Evolutionary conservation across 2,888 invertebrate species (phyloP).

Genomic region (Proisotoma minuta): DNA sequence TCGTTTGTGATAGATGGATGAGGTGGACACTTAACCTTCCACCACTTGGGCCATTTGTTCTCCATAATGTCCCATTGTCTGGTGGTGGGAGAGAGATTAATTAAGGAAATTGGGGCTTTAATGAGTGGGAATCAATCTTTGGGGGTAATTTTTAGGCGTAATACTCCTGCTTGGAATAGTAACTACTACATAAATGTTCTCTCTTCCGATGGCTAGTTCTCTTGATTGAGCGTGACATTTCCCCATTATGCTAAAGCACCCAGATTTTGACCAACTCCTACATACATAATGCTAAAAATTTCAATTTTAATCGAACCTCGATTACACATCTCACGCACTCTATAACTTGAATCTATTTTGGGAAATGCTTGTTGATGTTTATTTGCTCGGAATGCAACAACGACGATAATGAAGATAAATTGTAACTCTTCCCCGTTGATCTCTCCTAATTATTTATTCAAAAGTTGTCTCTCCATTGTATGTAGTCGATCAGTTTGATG

Average conservation of each 20-base stretch:
- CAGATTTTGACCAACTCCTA: too few relatives aligned
- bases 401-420: slow-evolving; percentile 48
- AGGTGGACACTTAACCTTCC: neutral
- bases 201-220: slow-evolving; percentile 33
- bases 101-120: slow-evolving; percentile 37
- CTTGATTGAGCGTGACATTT: slow-evolving; percentile 39
- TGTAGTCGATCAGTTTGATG: too few relatives aligned
- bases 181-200: slow-evolving; percentile 29
- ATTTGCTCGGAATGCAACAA: too few relatives aligned
- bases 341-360: too few relatives aligned
- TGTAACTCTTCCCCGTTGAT: slow-evolving; percentile 44
- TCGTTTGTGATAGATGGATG: neutral
- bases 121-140: slow-evolving; percentile 45
- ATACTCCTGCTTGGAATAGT: slow-evolving; percentile 20
- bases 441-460: slow-evolving; percentile 47
- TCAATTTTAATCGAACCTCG: too few relatives aligned
- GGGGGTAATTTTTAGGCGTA: slow-evolving; percentile 41
- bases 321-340: too few relatives aligned
- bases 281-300: too few relatives aligned
- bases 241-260: slow-evolving; percentile 37
- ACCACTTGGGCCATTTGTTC: too few relatives aligned
- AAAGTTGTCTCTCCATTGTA: slow-evolving; percentile 26
- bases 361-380: too few relatives aligned
- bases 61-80: neutral
- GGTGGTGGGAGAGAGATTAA: slow-evolving; percentile 31